Evolutionary conservation across 2,113 vertebrate genomes (phyloP).

Genomic region (Labeo rohita): DNA sequence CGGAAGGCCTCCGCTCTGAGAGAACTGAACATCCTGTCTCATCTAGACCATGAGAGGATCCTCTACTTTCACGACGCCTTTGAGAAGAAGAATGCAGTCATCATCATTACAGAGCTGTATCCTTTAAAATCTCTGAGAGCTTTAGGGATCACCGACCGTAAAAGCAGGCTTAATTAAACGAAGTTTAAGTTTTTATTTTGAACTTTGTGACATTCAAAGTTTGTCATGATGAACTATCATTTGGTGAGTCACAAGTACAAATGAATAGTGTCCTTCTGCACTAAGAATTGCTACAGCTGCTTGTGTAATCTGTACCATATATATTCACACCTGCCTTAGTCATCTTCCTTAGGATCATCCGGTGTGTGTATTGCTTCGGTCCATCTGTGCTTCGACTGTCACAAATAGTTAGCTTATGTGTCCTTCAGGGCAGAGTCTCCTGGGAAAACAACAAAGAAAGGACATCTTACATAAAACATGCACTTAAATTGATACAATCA

Average conservation of each 20-base stretch:
- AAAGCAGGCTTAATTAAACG: neutral
- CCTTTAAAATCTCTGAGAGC: slow-evolving; percentile 63
- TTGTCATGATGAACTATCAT: neutral
- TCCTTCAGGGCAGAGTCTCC: neutral
- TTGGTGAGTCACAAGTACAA: neutral
- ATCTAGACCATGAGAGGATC: slow-evolving; percentile 88
- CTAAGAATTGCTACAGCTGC: slow-evolving; percentile 6
- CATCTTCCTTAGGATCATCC: neutral
- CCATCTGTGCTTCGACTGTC: slow-evolving; percentile 1
- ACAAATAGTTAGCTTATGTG: neutral
- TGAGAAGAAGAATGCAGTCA: slow-evolving; percentile 88
- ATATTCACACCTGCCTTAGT: slow-evolving; percentile 6
- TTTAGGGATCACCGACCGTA: neutral
- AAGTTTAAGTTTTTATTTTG: neutral
- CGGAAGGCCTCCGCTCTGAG: slow-evolving; percentile 83
- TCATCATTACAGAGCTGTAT: slow-evolving; percentile 96
- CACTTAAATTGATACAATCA: neutral
- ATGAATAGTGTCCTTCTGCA: neutral
- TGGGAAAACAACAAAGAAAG: slow-evolving; percentile 12
- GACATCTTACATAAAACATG: neutral
- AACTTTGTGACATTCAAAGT: neutral
- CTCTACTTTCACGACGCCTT: slow-evolving; percentile 95
- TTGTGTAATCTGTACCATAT: neutral
- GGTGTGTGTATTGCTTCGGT: neutral
- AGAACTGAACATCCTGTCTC: slow-evolving; percentile 88